These are phyloP conservation scores for Phenganax marumi DNA, from an alignment of 92 coral and sea anemone genomes.

Conservation along the genomic window DNA sequence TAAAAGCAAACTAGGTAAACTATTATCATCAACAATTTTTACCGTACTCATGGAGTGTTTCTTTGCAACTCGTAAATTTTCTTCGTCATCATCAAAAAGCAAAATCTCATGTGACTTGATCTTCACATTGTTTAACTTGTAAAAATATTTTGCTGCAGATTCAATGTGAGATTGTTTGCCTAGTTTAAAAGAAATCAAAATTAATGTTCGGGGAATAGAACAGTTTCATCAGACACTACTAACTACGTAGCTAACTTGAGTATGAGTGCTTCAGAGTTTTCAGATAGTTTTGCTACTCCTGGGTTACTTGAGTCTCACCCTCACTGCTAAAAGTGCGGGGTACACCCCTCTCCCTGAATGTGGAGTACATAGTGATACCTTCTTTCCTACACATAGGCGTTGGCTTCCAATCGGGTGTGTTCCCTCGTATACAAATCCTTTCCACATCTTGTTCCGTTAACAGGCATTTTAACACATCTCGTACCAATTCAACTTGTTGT, in stretches of 20 bases:
- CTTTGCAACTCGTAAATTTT: conserved; percentile 66
- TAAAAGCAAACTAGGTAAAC: conserved; percentile 66
- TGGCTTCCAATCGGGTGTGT: conserved; percentile 82
- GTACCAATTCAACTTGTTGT: conserved; percentile 76
- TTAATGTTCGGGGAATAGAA: neutral
- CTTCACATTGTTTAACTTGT: conserved; percentile 65
- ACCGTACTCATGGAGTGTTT: conserved; percentile 66
- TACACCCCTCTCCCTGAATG: neutral
- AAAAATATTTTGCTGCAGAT: conserved; percentile 73
- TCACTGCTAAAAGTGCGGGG: neutral
- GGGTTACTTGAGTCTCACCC: neutral
- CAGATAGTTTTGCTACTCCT: no score
- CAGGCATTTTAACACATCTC: conserved; percentile 72
- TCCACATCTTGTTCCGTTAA: conserved; percentile 69
- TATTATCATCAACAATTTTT: conserved; percentile 68
- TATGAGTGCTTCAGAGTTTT: no score
- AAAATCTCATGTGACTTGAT: conserved; percentile 71
- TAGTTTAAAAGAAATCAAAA: conserved; percentile 2
- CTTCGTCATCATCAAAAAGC: conserved; percentile 81
- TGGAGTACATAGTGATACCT: conserved; percentile 47
- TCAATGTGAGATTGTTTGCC: conserved; percentile 97
- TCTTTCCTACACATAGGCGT: conserved; percentile 73
- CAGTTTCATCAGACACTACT: neutral
- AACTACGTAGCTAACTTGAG: no score
- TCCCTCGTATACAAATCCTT: conserved; percentile 74